A percentile compares a stretch with the other conserved stretches of the same genome.
Evolutionary conservation across 1,140 invertebrate genomes (phyloP).

Genomic region (Cotesia glomerata): DNA sequence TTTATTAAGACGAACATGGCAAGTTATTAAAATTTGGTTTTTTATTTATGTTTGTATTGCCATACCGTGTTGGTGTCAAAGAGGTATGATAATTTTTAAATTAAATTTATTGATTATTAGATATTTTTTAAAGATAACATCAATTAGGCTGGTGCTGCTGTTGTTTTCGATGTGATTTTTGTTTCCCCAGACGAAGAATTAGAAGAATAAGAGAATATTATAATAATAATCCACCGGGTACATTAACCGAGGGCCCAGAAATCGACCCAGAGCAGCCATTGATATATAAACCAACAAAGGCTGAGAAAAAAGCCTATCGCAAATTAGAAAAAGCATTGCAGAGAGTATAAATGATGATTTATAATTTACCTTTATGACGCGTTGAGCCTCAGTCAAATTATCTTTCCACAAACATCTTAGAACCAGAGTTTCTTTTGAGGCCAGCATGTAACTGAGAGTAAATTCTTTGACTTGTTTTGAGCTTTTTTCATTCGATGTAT

Average conservation of each 20-base stretch:
- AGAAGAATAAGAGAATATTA: conserved; percentile 46
- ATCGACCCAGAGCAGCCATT: conserved; percentile 9
- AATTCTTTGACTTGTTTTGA: conserved; percentile 35
- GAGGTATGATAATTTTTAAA: conserved; percentile 36
- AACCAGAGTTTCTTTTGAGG: conserved; percentile 49
- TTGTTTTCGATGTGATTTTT: conserved; percentile 49
- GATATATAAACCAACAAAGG: conserved; percentile 44
- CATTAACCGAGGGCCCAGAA: conserved; percentile 30
- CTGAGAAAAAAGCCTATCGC: conserved; percentile 45
- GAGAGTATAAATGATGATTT: conserved; percentile 41
- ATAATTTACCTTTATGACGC: conserved; percentile 49
- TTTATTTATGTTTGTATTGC: conserved; percentile 48
- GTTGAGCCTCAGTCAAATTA: conserved; percentile 46
- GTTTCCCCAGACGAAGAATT: conserved; percentile 47
- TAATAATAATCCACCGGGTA: conserved; percentile 46
- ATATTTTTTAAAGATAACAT: conserved; percentile 21
- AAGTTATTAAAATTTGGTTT: conserved; percentile 47
- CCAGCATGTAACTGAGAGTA: conserved; percentile 51
- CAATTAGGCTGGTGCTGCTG: conserved; percentile 55
- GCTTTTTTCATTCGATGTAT: conserved; percentile 12
- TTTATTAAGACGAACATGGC: conserved; percentile 38
- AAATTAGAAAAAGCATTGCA: conserved; percentile 44
- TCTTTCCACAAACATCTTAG: conserved; percentile 53
- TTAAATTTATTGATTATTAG: neutral
- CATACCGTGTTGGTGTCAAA: conserved; percentile 53